These are phyloP conservation scores for Callipepla squamata DNA, from an alignment of 2,113 vertebrate genomes.

Conservation along the genomic window DNA sequence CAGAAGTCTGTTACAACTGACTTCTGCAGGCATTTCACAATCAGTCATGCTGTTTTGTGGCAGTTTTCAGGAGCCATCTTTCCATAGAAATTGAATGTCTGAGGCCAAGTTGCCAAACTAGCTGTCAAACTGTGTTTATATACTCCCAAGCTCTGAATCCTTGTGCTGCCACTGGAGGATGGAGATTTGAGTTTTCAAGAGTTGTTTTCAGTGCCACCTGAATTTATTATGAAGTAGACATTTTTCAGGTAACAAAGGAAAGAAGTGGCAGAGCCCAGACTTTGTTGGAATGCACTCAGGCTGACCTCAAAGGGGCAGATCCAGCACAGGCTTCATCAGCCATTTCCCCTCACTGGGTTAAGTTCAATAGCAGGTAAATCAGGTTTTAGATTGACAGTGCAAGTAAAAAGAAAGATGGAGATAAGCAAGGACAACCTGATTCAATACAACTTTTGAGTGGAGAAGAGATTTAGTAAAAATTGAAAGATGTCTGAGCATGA, in stretches of 20 bases:
- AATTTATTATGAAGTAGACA: not conserved
- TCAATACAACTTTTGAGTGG: not conserved
- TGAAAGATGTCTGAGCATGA: not conserved
- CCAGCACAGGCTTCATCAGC: not conserved
- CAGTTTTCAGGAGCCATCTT: not conserved
- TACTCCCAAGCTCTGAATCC: not conserved
- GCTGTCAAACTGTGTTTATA: not conserved
- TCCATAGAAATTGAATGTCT: not conserved
- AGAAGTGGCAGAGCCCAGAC: not conserved
- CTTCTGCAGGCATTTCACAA: not conserved
- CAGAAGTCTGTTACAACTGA: not conserved
- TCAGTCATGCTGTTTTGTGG: not conserved
- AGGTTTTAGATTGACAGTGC: rapidly evolving
- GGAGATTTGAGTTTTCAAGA: not conserved
- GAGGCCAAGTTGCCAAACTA: not conserved
- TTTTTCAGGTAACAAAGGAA: not conserved
- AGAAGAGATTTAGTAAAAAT: not conserved
- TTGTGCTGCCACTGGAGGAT: not conserved
- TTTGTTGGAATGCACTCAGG: not conserved
- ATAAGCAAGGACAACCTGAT: not conserved
- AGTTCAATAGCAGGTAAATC: not conserved
- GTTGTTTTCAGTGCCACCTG: not conserved
- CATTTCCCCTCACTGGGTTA: not conserved
- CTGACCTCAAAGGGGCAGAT: not conserved
- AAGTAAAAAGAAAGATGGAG: not conserved